Base-by-base conservation (phyloP, 1,140 invertebrate species). In the Drosophila repletoides region DNA sequence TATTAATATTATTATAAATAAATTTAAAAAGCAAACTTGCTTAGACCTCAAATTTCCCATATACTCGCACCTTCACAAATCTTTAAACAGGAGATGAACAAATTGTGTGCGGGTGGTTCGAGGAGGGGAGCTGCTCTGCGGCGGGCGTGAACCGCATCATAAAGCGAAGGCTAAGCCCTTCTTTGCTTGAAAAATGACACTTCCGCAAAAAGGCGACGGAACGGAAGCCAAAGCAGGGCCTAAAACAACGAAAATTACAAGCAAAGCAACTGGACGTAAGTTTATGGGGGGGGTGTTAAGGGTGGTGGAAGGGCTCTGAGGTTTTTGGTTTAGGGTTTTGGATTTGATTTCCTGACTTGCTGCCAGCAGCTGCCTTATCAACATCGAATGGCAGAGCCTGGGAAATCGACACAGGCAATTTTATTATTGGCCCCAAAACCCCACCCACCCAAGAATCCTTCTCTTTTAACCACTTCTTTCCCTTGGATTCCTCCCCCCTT, bases 211-310 rank as follows among this genome's bases (percentile, higher is more conserved):
- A 76, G 59, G 55, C 61, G 70, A 67, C 26, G 36, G n/a, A 63
- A 68, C 36, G 48, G 36, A 61, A 55, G 17, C 19, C 34, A 10
- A 51, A 21, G 19, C 65, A 64, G 46, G 60, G 65, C 71, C 72
- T 83, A 84, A 86, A 84, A 84, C 79, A 84, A 84, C 72, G 61
- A 67, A 86, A 86, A 86, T 84, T 86, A 86, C 71, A 79, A 61
- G 75, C 15, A 46, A 10, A 41, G 49, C 59, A 22, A 45, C 43
- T 59, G 63, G 53, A 41, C 63, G 53, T 28, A 40, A 58, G 52
- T 29, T 12, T 15, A 2, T 15, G 36, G 3, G 33, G 29, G 5
- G 17, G 14, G 15, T n/a, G n/a, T n/a, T n/a, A n/a, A n/a, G 29
- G 5, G 12, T 41, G 31, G 19, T 10, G 36, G 34, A 10, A 12